Evolutionary conservation across 2,113 vertebrate genomes (phyloP).

Genomic region (Salvelinus alpinus): DNA sequence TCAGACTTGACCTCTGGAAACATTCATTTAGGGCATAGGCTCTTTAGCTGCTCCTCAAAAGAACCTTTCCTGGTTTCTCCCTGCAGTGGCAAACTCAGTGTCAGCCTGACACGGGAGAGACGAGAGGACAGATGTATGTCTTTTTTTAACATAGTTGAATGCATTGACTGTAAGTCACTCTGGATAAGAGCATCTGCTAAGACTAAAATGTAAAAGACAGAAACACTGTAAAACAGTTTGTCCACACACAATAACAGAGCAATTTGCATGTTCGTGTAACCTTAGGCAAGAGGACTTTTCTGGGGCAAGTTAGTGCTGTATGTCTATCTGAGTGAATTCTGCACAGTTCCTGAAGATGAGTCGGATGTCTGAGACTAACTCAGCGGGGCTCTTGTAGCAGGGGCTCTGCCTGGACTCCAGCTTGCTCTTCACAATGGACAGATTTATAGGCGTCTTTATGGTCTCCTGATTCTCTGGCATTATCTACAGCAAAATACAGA

Average conservation of each 20-base stretch:
- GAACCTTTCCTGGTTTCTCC: slow-evolving; percentile 72
- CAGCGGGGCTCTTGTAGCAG: slow-evolving; percentile 80
- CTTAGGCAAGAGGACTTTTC: neutral
- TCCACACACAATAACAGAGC: neutral
- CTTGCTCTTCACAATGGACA: slow-evolving; percentile 79
- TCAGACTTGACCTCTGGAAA: slow-evolving; percentile 71
- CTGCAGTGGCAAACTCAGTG: slow-evolving; percentile 76
- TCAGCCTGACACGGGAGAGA: slow-evolving; percentile 66
- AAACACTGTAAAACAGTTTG: neutral
- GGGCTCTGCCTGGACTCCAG: slow-evolving; percentile 76
- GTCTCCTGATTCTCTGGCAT: slow-evolving; percentile 85
- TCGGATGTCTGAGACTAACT: slow-evolving; percentile 83
- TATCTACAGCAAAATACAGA: slow-evolving; percentile 3
- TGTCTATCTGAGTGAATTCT: slow-evolving; percentile 76
- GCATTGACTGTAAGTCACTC: too few relatives aligned
- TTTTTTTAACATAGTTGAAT: neutral
- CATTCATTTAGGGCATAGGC: slow-evolving; percentile 74
- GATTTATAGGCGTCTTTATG: slow-evolving; percentile 81
- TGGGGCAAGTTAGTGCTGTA: neutral
- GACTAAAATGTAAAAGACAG: neutral
- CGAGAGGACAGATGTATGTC: neutral
- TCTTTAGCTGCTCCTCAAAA: slow-evolving; percentile 81
- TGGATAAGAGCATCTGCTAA: neutral
- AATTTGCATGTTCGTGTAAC: neutral
- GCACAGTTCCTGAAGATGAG: slow-evolving; percentile 83